Evolutionary conservation across 2,797 vertebrate species (phyloP), one percentile per base, ranked within the genome.

Genomic region (Poeciliopsis infans): DNA sequence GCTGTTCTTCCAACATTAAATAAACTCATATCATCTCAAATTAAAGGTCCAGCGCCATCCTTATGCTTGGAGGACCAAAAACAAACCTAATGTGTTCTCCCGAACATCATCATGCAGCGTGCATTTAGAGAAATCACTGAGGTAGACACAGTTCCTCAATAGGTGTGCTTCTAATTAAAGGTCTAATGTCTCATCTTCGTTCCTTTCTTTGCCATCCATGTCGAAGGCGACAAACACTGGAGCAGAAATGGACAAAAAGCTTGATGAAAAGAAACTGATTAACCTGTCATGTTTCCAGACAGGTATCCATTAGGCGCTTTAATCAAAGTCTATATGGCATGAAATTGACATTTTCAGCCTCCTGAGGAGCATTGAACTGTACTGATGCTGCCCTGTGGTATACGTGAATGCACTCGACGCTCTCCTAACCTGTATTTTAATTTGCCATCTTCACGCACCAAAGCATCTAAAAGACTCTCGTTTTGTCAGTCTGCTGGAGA

Each of bases 281-380:
- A 94, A 94, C 93, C 90, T 93, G 93, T 95, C 92, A 93, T 93
- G 90, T 94, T 70, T 91, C 79, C 81, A 88, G 94, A 94, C 93
- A 94, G 95, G 95, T 95, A 94, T 95, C 94, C 90, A 93, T 94
- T 93, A 93, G 84, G 88, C 83, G 84, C 91, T 94, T 94, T 95
- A 95, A 95, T 95, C 91, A 93, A 91, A 94, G 88, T 95, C 91
- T 93, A 89, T 93, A 93, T 84, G 90, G 91, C 94, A 94, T 95
- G 93, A 95, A 95, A 95, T 96, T 94, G 89, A 94, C 94, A 95
- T 96, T 95, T 94, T 93, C 91, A 92, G 85, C 84, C 79, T 72
- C 73, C 36, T 28, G 36, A 86, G 90, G 86, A 61, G 85, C 91
- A 86, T 53, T 84, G 88, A 90, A 86, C 83, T 89, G 89, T 80